A percentile compares a stretch with the other conserved stretches of the same genome.
phyloP scores from a whole-genome alignment of 2,797 vertebrate genomes.

The Stomatorhinus walkeri region DNA sequence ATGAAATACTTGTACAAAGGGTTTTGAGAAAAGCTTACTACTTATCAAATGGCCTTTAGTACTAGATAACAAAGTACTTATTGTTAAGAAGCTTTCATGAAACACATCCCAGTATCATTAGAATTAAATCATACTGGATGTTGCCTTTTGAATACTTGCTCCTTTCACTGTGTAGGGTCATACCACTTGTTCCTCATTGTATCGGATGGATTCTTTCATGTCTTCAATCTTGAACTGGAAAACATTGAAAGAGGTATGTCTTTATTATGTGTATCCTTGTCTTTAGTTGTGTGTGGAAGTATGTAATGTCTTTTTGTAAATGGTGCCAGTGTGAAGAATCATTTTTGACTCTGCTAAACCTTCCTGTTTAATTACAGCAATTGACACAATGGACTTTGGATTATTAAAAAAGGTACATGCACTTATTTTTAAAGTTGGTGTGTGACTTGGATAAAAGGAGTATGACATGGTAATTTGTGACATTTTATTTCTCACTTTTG shows the following conservation, averaged over 20 bases:
- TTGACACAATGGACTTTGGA: constrained; percentile 67
- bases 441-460: neutral
- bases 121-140: neutral
- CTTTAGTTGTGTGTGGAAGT: neutral
- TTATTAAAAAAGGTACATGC: constrained; percentile 66
- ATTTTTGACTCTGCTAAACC: neutral
- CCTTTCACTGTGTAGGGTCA: constrained; percentile 56
- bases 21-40: neutral
- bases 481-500: constrained; percentile 9
- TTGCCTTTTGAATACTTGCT: neutral
- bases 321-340: neutral
- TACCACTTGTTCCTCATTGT: constrained; percentile 77
- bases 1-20: neutral
- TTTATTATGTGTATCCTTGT: neutral
- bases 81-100: neutral
- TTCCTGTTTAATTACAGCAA: constrained; percentile 52
- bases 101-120: neutral
- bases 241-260: constrained; percentile 73
- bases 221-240: constrained; percentile 73
- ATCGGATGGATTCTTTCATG: constrained; percentile 74
- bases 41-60: neutral
- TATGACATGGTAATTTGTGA: neutral
- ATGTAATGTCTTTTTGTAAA: neutral
- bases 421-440: neutral
- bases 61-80: neutral